Conservation (phyloP, 1,140 invertebrate species). For the Drosophila sulfurigaster region DNA sequence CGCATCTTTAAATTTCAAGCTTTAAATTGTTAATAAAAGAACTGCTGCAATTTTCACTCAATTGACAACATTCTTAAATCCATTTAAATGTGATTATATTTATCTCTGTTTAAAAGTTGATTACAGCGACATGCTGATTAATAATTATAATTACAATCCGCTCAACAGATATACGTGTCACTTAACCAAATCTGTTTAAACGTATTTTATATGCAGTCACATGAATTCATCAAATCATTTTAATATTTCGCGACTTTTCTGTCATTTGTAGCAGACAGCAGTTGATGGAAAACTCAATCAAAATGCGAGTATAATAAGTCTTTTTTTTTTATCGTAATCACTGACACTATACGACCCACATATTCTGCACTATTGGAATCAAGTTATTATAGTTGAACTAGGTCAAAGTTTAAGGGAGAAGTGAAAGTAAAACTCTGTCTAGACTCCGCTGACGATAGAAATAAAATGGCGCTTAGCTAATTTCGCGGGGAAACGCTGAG, state of each 20-base stretch:
- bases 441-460: conserved; percentile 25
- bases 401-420: conserved; percentile 62
- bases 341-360: conserved; percentile 15
- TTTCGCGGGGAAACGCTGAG: conserved; percentile 6
- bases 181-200: too few species aligned
- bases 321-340: conserved; percentile 25
- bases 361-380: conserved; percentile 25
- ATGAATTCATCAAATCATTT: neutral
- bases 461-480: conserved; percentile 29
- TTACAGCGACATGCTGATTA: too few species aligned
- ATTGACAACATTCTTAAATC: too few species aligned
- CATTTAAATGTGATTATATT: too few species aligned
- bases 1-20: too few species aligned
- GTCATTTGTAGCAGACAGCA: neutral
- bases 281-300: conserved; percentile 4
- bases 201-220: neutral
- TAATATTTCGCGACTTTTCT: neutral
- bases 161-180: too few species aligned
- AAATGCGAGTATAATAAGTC: conserved; percentile 16
- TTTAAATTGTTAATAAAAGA: too few species aligned
- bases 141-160: too few species aligned
- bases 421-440: conserved; percentile 25
- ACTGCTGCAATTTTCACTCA: neutral
- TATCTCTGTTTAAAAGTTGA: too few species aligned
- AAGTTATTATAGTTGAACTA: conserved; percentile 62